Evolutionary conservation across 1,140 invertebrate species (phyloP).

Genomic region (Stratiolaelaps scimitus): DNA sequence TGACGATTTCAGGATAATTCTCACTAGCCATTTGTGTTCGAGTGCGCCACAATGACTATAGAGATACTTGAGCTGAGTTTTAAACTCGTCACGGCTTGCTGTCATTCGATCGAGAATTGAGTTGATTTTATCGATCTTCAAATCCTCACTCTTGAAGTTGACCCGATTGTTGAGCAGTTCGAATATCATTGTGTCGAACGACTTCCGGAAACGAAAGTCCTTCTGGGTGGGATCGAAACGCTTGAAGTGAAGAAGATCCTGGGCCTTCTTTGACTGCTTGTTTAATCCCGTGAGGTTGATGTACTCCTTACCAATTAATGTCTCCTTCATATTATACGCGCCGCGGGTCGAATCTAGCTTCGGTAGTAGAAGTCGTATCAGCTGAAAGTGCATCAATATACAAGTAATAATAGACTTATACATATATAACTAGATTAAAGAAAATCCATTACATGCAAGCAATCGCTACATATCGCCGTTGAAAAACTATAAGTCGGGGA

Average conservation of each 20-base stretch:
- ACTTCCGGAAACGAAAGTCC: background rate
- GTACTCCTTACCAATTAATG: background rate
- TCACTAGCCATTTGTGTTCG: conserved; percentile 22
- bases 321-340: conserved; percentile 7
- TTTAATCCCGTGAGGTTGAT: conserved; percentile 6
- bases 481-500: no score
- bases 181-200: conserved; percentile 12
- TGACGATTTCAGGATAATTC: background rate
- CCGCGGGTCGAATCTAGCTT: background rate
- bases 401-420: background rate
- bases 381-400: background rate
- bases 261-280: background rate
- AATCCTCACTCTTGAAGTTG: conserved; percentile 1
- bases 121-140: conserved; percentile 7
- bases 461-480: no score
- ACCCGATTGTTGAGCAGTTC: conserved; percentile 12
- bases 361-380: conserved; percentile 12
- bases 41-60: background rate
- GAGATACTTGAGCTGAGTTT: conserved; percentile 1
- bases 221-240: conserved; percentile 7
- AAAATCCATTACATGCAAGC: background rate
- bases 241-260: conserved; percentile 3
- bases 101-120: conserved; percentile 4
- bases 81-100: background rate
- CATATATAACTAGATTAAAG: background rate